Base-by-base conservation (phyloP, 2,888 invertebrate species). In the Phengaris alcon region DNA sequence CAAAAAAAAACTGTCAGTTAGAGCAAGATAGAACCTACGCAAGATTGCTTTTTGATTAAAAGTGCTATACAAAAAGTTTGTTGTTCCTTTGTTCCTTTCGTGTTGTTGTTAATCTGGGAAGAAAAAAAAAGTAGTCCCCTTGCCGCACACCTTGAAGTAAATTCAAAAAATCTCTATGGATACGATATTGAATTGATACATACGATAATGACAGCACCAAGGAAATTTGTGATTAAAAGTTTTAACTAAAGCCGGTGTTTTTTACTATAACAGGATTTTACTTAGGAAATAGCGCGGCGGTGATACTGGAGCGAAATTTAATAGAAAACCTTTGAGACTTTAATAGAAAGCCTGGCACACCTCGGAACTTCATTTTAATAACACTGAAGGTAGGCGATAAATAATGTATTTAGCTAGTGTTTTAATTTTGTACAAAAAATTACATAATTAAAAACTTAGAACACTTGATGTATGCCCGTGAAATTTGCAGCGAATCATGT, bases 291-390 rank as follows among this genome's bases (percentile, higher is more conserved):
- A 72, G 22, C 22, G 22, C 51, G n/a, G 22, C 70, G 52, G 22
- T 15, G 51, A 13, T 35, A 52, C 52, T 7, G 35, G 54, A 52
- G 54, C 44, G 68, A 12, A 35, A 51, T 72, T 72, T 54, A 44
- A 72, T 72, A 72, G 35, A 35, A 54, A 54, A 52, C 52, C 72
- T 72, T 72, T 52, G 54, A 35, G 35, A 54, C 52, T 72, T 44
- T 54, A 54, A 52, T 54, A 52, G 54, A 52, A 54, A 72, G 8
- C 72, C 22, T 35, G 70, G 70, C 9, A 70, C 51, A 52, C 72
- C 22, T 72, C 52, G 52, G 72, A 72, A 35, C 35, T 72, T 72
- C 8, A 22, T 72, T 72, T 72, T 54, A 72, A 52, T 52, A 69
- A 48, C 46, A 69, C 46, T 48, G n/a, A 46, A 69, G 46, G 69